Evolutionary conservation across 2,797 vertebrate species (phyloP), one percentile per base, ranked within the genome.

Genomic region (Tenualosa ilisha): DNA sequence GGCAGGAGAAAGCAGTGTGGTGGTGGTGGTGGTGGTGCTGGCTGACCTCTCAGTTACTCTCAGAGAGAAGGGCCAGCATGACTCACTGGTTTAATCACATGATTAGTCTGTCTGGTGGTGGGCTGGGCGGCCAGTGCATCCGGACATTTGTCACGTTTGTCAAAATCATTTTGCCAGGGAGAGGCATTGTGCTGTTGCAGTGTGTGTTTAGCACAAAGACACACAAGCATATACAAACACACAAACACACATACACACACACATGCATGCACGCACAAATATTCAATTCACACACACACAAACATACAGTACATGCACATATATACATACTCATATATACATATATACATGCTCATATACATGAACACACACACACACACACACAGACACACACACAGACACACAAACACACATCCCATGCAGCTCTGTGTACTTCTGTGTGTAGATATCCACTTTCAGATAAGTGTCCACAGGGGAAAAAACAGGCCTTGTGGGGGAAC

Each of bases 311-410:
- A 53, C 51, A 53, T 12, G 13, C 51, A 53, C 6, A 53, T 8
- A 53, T 8, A 53, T 2, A 53, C 51, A 53, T 13, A 13, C 51
- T 11, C 49, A 50, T 9, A 63, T 7, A 26, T 1, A 65, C n/a
- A n/a, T 26, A 8, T n/a, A 24, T 5, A 65, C 63, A 26, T 9
- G 8, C 24, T 31, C 63, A 68, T 24, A 68, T 9, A 68, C 24
- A 68, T 24, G 31, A 24, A 68, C 26, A 68, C 63, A 68, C 63
- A 31, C 63, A 68, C 63, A 68, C 26, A 68, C 63, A 68, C 63
- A 31, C 63, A 68, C 63, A 37, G 24, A 31, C 26, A 40, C 68
- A 40, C 68, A 40, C 12, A 40, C 31, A 65, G 1, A 65, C 63
- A 26, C 6, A 26, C 24, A 31, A 24, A 65, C 63, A 31, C 6